These are phyloP conservation scores for Oxyura jamaicensis DNA, from an alignment of 2,113 vertebrate species.

Conservation along the genomic window DNA sequence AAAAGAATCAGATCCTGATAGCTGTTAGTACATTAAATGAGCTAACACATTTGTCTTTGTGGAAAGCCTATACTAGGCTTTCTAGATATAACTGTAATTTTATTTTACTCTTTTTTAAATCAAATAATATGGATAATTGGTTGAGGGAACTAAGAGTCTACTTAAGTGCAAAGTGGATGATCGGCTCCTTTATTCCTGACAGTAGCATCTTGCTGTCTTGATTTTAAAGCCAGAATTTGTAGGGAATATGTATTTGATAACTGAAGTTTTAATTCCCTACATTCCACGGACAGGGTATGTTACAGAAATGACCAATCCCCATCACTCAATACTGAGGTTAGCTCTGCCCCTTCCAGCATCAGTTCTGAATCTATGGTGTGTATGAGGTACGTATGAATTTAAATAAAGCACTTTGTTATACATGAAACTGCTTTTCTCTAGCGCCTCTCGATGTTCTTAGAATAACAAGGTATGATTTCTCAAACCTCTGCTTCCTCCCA, in stretches of 20 bases:
- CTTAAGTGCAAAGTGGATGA: neutral
- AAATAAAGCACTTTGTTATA: constrained; percentile 2
- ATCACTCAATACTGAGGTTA: neutral
- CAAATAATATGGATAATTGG: neutral
- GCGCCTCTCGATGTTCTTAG: constrained; percentile 32
- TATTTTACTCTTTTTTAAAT: neutral
- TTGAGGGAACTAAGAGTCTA: neutral
- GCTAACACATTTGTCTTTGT: neutral
- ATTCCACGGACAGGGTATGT: neutral
- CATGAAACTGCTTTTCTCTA: constrained; percentile 22
- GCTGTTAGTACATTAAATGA: neutral
- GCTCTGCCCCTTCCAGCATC: neutral
- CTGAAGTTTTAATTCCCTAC: neutral
- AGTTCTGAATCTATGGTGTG: neutral
- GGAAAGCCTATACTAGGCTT: neutral
- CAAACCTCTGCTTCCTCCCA: constrained; percentile 26
- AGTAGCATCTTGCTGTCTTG: neutral
- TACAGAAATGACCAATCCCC: neutral
- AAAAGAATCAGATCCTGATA: neutral
- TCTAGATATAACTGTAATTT: neutral
- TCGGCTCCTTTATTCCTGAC: neutral
- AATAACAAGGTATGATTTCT: constrained; percentile 5
- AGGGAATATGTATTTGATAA: neutral
- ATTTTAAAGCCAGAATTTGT: neutral
- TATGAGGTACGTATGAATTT: neutral